A percentile compares a stretch with the other conserved stretches of the same genome.
phyloP scores from a whole-genome alignment of 64 coral and sea anemone genomes.

The Actinia tenebrosa region DNA sequence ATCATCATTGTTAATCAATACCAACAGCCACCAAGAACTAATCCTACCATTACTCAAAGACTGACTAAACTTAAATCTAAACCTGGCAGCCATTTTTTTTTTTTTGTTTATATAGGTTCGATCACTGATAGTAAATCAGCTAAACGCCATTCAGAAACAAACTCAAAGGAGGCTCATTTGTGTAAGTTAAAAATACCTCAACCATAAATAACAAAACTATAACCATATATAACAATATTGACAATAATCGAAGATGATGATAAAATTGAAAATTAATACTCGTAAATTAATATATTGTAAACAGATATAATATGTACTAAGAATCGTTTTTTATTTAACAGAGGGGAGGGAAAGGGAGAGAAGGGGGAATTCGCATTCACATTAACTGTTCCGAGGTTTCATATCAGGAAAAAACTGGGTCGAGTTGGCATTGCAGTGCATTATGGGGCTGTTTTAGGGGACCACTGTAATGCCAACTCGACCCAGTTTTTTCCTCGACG shows the following conservation, averaged over 20 bases:
- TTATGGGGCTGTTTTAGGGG: too few relatives aligned
- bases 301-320: too few relatives aligned
- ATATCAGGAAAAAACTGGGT: too few relatives aligned
- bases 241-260: background rate
- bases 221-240: background rate
- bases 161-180: background rate
- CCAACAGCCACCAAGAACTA: background rate
- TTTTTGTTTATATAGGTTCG: background rate
- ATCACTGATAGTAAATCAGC: background rate
- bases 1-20: background rate
- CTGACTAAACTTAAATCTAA: background rate
- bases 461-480: too few relatives aligned
- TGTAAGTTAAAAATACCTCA: constrained; percentile 1
- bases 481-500: too few relatives aligned
- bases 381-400: too few relatives aligned
- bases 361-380: too few relatives aligned
- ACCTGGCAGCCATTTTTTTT: constrained; percentile 19
- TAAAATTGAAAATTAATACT: too few relatives aligned
- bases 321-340: too few relatives aligned
- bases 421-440: too few relatives aligned
- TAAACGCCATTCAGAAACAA: constrained; percentile 14
- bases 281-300: too few relatives aligned
- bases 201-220: background rate
- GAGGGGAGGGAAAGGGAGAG: too few relatives aligned
- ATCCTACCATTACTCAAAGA: background rate